These are phyloP conservation scores for Trachops cirrhosus DNA, from an alignment of 2,797 vertebrate genomes.

Conservation along the genomic window DNA sequence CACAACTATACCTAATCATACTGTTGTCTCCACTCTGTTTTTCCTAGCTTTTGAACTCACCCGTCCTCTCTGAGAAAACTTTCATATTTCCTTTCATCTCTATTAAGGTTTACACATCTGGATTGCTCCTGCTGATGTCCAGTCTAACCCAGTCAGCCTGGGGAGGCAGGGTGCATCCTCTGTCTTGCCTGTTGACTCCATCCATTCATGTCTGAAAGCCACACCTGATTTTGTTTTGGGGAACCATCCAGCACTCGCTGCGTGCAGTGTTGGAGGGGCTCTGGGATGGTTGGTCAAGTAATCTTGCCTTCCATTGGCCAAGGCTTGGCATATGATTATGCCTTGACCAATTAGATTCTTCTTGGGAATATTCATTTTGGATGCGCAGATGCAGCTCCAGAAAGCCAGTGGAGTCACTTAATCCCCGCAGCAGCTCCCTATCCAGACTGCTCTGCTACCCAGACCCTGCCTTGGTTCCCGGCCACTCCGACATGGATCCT, in stretches of 20 bases:
- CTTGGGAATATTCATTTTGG: neutral
- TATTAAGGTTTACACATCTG: conserved; percentile 30
- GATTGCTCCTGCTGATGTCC: neutral
- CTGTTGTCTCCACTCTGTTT: neutral
- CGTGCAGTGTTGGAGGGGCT: neutral
- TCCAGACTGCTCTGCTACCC: neutral
- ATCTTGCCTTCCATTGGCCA: neutral
- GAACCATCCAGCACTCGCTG: neutral
- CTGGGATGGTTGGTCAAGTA: neutral
- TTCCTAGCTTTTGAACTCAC: conserved; percentile 51
- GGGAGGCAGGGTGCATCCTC: neutral
- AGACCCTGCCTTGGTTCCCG: neutral
- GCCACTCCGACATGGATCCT: neutral
- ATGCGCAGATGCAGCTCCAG: neutral
- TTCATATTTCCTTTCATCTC: conserved; percentile 52
- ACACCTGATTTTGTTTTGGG: neutral
- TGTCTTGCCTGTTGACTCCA: neutral
- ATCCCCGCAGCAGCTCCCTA: too few relatives aligned
- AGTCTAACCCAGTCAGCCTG: neutral
- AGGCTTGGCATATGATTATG: neutral
- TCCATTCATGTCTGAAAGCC: neutral
- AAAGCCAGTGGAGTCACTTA: neutral
- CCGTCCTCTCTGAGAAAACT: conserved; percentile 5
- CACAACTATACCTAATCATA: neutral
- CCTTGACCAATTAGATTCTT: neutral